Evolutionary conservation across 2,113 vertebrate species (phyloP).

Genomic region (Mastomys coucha): DNA sequence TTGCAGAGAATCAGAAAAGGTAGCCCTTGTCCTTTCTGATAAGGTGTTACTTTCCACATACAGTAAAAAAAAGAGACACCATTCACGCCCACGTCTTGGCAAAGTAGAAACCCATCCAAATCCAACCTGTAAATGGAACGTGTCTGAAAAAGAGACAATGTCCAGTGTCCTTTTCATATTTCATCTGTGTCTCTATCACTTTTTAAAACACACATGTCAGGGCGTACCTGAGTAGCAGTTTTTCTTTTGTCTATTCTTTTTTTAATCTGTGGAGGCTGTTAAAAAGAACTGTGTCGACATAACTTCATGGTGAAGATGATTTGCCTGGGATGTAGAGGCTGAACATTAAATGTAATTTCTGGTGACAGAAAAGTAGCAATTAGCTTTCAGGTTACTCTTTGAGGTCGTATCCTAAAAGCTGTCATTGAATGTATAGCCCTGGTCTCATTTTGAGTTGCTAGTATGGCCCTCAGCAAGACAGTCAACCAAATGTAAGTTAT

Average conservation of each 20-base stretch:
- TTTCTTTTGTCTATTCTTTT: slow-evolving; percentile 45
- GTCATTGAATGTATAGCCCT: neutral
- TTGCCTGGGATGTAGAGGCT: neutral
- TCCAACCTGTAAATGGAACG: slow-evolving; percentile 57
- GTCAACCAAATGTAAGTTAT: neutral
- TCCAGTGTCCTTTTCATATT: slow-evolving; percentile 62
- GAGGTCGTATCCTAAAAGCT: neutral
- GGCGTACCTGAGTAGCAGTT: neutral
- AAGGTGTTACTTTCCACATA: slow-evolving; percentile 65
- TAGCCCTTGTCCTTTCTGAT: neutral
- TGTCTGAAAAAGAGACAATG: slow-evolving; percentile 49
- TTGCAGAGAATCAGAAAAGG: slow-evolving; percentile 29
- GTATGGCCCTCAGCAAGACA: neutral
- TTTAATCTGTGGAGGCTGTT: neutral
- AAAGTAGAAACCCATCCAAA: slow-evolving; percentile 77
- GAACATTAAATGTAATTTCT: neutral
- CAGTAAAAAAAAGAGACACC: slow-evolving; percentile 57
- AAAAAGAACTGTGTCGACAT: slow-evolving; percentile 17
- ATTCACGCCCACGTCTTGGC: slow-evolving; percentile 69
- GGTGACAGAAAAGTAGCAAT: slow-evolving; percentile 40
- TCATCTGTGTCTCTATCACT: slow-evolving; percentile 58
- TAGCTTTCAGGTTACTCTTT: slow-evolving; percentile 25
- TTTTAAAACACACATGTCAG: slow-evolving; percentile 58
- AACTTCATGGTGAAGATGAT: neutral
- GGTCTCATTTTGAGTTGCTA: neutral